phyloP scores from a whole-genome alignment of 2,888 invertebrate species.

The Napeogenes inachia region DNA sequence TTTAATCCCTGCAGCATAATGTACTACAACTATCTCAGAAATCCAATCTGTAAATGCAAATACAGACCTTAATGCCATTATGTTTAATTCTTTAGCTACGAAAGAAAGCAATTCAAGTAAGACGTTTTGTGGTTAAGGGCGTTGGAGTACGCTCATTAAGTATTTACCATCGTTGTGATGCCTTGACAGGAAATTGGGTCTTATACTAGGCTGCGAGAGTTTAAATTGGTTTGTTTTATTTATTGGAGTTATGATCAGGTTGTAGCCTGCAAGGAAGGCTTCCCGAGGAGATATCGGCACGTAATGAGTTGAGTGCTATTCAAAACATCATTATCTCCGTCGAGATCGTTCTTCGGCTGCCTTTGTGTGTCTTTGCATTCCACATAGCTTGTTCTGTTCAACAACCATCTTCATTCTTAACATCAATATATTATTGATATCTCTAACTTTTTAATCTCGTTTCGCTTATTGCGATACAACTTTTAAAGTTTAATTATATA shows the following conservation, averaged over 20 bases:
- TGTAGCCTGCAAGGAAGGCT: slow-evolving; percentile 43
- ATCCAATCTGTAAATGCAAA: slow-evolving; percentile 37
- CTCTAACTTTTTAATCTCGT: neutral
- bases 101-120: slow-evolving; percentile 37
- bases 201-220: slow-evolving; percentile 13
- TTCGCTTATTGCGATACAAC: slow-evolving; percentile 9
- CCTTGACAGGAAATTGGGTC: slow-evolving; percentile 29
- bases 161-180: slow-evolving; percentile 58
- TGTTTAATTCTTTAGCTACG: slow-evolving; percentile 30
- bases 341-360: slow-evolving; percentile 40
- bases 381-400: slow-evolving; percentile 26
- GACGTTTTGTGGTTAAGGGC: slow-evolving; percentile 48
- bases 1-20: slow-evolving; percentile 60
- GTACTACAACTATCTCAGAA: slow-evolving; percentile 45
- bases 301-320: slow-evolving; percentile 73
- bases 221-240: slow-evolving; percentile 33
- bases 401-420: slow-evolving; percentile 15
- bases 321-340: slow-evolving; percentile 69
- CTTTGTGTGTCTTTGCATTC: slow-evolving; percentile 31
- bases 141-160: slow-evolving; percentile 63
- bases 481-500: slow-evolving; percentile 4
- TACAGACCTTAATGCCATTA: slow-evolving; percentile 37
- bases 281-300: slow-evolving; percentile 65
- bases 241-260: slow-evolving; percentile 39
- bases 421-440: slow-evolving; percentile 1